Base-by-base conservation (phyloP, 2,797 vertebrate genomes). In the Phalanger gymnotis region DNA sequence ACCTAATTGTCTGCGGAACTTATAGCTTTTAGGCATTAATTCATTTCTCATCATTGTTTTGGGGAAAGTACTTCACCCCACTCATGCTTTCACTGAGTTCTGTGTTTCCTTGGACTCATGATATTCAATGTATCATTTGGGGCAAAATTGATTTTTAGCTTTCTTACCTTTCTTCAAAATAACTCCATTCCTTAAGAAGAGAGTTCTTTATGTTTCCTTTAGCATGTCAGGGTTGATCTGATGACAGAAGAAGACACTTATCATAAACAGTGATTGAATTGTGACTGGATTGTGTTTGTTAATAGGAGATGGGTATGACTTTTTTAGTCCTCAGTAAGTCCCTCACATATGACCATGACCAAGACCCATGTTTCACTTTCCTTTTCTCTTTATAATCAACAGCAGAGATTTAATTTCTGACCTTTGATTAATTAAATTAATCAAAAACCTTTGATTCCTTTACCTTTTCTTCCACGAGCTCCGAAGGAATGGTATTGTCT, bases 391-490 rank as follows among this genome's bases (percentile, higher is more conserved):
- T 89, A 6, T 81, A 53, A 30, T 94, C 96, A 93, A 31, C 16
- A 87, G 89, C 95, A 94, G n/a, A 54, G 7, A 96, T 57, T 73
- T 3, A 92, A 47, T 93, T 93, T 94, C 25, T 96, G 93, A 53
- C 40, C 81, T 90, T n/a, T n/a, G n/a, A n/a, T n/a, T n/a, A n/a
- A n/a, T n/a, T n/a, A n/a, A n/a, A n/a, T n/a, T n/a, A n/a, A n/a
- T n/a, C n/a, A 30, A 90, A n/a, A 92, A 57, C 52, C 40, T 95
- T 96, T 94, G 40, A 27, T 95, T n/a, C 94, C 54, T 58, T 9
- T 96, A 97, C 97, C 97, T 98, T 97, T 92, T 97, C 73, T 96
- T 96, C 94, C 1, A 28, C 94, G 55, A 97, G 34, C 47, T 92
- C 90, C 22, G 94, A 92, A 25, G 91, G 93, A 94, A 73, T 51